Evolutionary conservation across 2,113 vertebrate species (phyloP).

Genomic region (Parus major): DNA sequence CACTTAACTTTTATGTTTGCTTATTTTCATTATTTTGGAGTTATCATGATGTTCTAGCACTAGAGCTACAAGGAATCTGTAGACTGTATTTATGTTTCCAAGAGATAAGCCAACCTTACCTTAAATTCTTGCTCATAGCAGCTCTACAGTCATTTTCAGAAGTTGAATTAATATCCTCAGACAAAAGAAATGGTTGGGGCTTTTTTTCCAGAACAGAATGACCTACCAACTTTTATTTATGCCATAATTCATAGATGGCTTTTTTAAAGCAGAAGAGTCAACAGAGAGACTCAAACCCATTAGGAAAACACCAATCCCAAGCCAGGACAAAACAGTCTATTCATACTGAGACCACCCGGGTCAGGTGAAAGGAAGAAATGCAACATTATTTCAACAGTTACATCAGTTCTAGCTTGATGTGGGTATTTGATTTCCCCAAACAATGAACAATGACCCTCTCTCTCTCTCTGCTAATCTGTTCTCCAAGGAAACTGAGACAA

Average conservation of each 20-base stretch:
- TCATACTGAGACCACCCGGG: not conserved
- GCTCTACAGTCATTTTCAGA: not conserved
- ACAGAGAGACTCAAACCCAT: not conserved
- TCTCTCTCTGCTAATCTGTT: not conserved
- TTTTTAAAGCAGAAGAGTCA: not conserved
- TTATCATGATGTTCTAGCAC: not conserved
- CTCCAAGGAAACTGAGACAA: not conserved
- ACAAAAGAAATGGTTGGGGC: not conserved
- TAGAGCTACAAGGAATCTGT: not conserved
- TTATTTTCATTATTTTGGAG: not conserved
- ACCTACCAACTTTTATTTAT: not conserved
- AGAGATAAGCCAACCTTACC: not conserved
- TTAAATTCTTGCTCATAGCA: not conserved
- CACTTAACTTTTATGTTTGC: not conserved
- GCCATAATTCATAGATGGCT: not conserved
- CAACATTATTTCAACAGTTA: not conserved
- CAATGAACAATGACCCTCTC: fast-evolving
- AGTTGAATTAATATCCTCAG: not conserved
- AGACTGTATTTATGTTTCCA: not conserved
- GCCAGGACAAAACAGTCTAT: fast-evolving
- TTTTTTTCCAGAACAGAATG: not conserved
- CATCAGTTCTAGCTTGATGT: not conserved
- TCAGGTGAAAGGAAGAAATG: not conserved
- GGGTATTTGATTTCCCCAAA: not conserved
- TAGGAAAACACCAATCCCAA: not conserved